Conservation (phyloP, 1,140 invertebrate species). For the Heliconius himera region DNA sequence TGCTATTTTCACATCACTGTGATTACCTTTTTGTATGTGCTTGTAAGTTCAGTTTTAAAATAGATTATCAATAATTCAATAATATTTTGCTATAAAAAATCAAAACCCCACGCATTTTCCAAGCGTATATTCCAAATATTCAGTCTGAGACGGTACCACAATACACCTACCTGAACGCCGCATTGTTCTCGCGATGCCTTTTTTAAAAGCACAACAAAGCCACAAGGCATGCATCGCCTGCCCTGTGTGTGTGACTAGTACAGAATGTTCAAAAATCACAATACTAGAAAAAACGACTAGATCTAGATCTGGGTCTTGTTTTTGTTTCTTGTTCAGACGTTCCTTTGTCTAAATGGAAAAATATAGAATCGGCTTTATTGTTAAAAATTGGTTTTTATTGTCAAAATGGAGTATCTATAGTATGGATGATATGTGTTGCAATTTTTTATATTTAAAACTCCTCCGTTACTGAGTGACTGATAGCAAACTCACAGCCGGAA, state of each 20-base stretch:
- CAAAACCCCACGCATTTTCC: background rate
- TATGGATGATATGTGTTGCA: too few species aligned
- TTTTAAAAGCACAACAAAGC: constrained; percentile 77
- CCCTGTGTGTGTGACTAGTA: constrained; percentile 56
- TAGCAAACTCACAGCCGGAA: too few species aligned
- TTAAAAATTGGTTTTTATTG: background rate
- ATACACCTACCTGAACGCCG: constrained; percentile 52
- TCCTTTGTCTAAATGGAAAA: background rate
- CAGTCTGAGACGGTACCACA: constrained; percentile 58
- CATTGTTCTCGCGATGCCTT: constrained; percentile 71
- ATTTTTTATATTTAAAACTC: too few species aligned
- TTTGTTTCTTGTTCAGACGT: background rate
- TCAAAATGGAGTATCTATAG: too few species aligned
- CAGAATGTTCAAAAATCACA: constrained; percentile 16
- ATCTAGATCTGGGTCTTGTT: constrained; percentile 8
- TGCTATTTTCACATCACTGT: too few species aligned
- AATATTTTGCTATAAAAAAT: background rate
- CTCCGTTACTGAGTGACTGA: too few species aligned
- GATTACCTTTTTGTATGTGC: too few species aligned
- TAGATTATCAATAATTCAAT: background rate
- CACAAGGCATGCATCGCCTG: constrained; percentile 70
- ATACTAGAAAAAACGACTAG: constrained; percentile 1
- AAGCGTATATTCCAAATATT: constrained; percentile 40
- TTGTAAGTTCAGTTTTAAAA: too few species aligned
- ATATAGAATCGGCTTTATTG: background rate